Evolutionary conservation across 2,888 invertebrate genomes (phyloP).

Genomic region (Thysanoteuthis rhombus): DNA sequence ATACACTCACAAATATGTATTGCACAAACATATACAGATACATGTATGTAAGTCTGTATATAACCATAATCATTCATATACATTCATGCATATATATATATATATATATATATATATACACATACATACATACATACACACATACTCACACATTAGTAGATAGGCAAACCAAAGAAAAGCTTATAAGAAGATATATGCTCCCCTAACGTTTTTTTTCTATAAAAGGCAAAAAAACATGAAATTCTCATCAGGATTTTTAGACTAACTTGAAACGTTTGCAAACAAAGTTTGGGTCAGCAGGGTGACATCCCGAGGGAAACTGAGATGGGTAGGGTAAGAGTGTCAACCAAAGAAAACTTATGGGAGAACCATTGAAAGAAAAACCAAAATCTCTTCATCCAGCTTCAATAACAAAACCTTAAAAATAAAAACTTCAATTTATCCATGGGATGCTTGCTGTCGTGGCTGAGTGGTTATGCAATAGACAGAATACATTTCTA

Average conservation of each 20-base stretch:
- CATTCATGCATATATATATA: neutral
- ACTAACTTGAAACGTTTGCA: neutral
- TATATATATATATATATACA: slow-evolving; percentile 13
- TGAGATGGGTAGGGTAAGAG: neutral
- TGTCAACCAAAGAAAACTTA: neutral
- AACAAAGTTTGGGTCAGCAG: neutral
- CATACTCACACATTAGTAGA: neutral
- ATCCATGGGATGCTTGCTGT: neutral
- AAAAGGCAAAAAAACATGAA: neutral
- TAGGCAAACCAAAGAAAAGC: neutral
- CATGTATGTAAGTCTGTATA: neutral
- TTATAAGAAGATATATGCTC: neutral
- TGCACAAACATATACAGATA: neutral
- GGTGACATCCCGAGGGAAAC: neutral
- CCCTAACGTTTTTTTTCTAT: neutral
- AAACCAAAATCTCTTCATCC: neutral
- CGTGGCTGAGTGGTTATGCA: neutral
- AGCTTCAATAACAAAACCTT: neutral
- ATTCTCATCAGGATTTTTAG: neutral
- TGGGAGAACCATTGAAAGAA: neutral
- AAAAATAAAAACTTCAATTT: neutral
- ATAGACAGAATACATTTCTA: neutral
- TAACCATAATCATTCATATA: neutral
- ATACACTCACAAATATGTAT: neutral
- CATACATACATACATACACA: slow-evolving; percentile 1